phyloP scores from a whole-genome alignment of 2,888 invertebrate species.

The Leptarthrus brevirostris region DNA sequence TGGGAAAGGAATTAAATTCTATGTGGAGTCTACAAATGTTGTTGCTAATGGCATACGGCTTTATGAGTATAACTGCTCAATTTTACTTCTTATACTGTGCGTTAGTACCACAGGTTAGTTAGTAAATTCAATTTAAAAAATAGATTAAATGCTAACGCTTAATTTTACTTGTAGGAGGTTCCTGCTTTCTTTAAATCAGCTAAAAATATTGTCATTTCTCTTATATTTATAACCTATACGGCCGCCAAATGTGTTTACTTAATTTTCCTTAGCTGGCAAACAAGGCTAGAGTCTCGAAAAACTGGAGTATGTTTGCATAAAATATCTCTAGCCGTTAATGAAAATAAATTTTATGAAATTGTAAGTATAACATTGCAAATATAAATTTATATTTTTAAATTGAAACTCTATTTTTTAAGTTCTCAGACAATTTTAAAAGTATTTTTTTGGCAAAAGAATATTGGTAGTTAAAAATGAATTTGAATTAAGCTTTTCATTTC shows the following conservation, averaged over 20 bases:
- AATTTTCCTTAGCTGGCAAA: constrained; percentile 66
- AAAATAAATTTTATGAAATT: constrained; percentile 65
- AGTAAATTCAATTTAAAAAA: no score
- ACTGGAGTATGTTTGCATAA: constrained; percentile 66
- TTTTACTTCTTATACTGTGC: constrained; percentile 66
- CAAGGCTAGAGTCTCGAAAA: constrained; percentile 64
- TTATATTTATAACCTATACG: constrained; percentile 61
- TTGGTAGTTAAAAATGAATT: no score
- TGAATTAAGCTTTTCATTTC: no score
- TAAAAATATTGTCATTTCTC: constrained; percentile 62
- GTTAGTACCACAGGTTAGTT: constrained; percentile 62
- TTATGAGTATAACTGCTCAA: constrained; percentile 66
- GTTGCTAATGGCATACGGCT: constrained; percentile 66
- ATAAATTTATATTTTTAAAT: no score
- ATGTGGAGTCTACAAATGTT: constrained; percentile 66
- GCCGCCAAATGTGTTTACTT: constrained; percentile 65
- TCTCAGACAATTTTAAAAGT: no score
- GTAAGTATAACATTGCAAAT: no score
- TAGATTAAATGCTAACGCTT: no score
- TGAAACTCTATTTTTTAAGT: no score
- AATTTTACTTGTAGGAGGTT: constrained; percentile 56
- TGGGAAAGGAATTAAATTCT: constrained; percentile 64
- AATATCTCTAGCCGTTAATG: constrained; percentile 65
- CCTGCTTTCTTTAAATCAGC: constrained; percentile 66
- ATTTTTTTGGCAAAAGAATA: no score